phyloP scores from a whole-genome alignment of 2,797 vertebrate species.

The Helarctos malayanus region DNA sequence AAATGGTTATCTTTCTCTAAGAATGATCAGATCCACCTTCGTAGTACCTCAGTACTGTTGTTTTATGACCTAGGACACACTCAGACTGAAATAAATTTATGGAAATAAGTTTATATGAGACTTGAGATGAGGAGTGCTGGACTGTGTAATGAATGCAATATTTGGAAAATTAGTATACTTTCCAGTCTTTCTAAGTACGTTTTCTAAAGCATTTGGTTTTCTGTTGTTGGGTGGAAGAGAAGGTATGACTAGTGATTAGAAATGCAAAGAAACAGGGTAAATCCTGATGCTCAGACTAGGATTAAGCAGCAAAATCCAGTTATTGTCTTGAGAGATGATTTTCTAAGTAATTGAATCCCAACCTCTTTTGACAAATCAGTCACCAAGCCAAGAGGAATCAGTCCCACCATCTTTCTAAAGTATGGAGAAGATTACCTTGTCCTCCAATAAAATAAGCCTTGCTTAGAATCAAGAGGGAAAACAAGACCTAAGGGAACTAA shows the following conservation, averaged over 20 bases:
- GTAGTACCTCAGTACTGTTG: background rate
- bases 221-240: background rate
- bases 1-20: background rate
- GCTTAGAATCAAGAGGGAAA: background rate
- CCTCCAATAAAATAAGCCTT: background rate
- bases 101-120: background rate
- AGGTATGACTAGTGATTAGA: background rate
- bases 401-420: background rate
- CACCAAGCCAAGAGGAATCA: background rate
- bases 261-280: background rate
- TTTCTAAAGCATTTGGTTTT: background rate
- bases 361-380: background rate
- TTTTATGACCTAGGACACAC: background rate
- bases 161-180: slow-evolving; percentile 18
- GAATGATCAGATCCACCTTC: background rate
- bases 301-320: background rate
- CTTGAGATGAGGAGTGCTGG: background rate
- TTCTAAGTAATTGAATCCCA: slow-evolving; percentile 18
- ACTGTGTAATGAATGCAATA: background rate
- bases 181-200: background rate
- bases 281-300: background rate
- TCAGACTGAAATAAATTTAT: background rate
- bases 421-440: background rate
- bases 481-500: background rate
- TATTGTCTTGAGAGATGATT: background rate